Evolutionary conservation across 2,797 vertebrate species (phyloP).

Genomic region (Podarcis siculus): DNA sequence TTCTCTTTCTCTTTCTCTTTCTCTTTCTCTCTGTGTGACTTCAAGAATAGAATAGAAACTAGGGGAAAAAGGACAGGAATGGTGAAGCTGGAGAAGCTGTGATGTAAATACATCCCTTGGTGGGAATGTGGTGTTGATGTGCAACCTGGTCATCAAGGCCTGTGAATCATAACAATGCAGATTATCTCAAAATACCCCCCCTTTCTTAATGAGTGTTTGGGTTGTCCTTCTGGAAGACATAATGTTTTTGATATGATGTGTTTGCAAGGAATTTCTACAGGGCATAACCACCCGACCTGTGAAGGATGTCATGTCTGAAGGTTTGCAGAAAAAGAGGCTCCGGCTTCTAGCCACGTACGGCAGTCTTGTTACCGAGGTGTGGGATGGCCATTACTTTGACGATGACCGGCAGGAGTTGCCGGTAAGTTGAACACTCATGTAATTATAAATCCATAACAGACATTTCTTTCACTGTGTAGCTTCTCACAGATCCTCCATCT

Average conservation of each 20-base stretch:
- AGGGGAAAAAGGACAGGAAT: too few species aligned
- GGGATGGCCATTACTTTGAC: conserved; percentile 61
- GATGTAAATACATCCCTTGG: background rate
- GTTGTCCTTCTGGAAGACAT: background rate
- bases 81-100: too few species aligned
- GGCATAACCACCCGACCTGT: conserved; percentile 27
- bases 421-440: conserved; percentile 47
- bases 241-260: background rate
- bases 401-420: conserved; percentile 51
- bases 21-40: too few species aligned
- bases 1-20: too few species aligned
- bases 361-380: conserved; percentile 41
- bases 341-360: conserved; percentile 43
- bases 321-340: conserved; percentile 46
- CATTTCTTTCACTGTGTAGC: background rate
- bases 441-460: background rate
- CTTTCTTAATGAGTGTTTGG: too few species aligned
- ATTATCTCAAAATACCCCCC: too few species aligned
- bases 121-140: too few species aligned
- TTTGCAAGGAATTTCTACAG: conserved; percentile 60
- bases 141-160: background rate
- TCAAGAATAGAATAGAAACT: background rate
- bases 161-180: background rate
- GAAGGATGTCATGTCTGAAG: conserved; percentile 42
- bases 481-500: background rate